Percentiles rank a stretch among this genome's conserved stretches.
Conservation (phyloP, 2,888 invertebrate genomes). For the Rhingia campestris region DNA sequence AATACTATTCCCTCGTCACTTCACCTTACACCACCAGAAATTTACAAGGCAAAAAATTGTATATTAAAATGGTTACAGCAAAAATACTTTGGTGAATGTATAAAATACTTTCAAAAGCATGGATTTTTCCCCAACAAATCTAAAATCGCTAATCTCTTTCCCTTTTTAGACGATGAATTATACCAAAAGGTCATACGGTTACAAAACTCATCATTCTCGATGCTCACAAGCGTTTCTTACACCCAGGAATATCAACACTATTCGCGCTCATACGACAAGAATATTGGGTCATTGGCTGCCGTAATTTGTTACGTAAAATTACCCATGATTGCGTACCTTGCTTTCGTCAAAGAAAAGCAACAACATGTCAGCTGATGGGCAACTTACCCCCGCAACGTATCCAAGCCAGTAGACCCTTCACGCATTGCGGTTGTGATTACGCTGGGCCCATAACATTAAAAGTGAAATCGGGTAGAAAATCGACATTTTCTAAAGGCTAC, state of each 20-base stretch:
- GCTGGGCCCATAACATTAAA: no score
- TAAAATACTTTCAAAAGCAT: neutral
- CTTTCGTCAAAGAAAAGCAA: slow-evolving; percentile 15
- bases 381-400: neutral
- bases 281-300: no score
- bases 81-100: neutral
- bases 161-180: slow-evolving; percentile 23
- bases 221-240: slow-evolving; percentile 6
- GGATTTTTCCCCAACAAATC: neutral
- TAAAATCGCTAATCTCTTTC: slow-evolving; percentile 1
- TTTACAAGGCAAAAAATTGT: neutral
- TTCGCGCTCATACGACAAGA: slow-evolving; percentile 23
- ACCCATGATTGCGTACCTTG: slow-evolving; percentile 20
- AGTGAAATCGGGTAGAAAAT: neutral
- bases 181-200: slow-evolving; percentile 11
- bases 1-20: neutral
- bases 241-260: slow-evolving; percentile 27
- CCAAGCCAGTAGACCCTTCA: neutral
- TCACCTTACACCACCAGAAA: neutral
- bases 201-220: slow-evolving; percentile 5
- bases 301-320: slow-evolving; percentile 11
- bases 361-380: slow-evolving; percentile 13
- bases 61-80: slow-evolving; percentile 13
- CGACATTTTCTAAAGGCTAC: slow-evolving; percentile 8
- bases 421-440: no score